phyloP scores from a whole-genome alignment of 2,797 vertebrate species.

The Babyrousa celebensis region DNA sequence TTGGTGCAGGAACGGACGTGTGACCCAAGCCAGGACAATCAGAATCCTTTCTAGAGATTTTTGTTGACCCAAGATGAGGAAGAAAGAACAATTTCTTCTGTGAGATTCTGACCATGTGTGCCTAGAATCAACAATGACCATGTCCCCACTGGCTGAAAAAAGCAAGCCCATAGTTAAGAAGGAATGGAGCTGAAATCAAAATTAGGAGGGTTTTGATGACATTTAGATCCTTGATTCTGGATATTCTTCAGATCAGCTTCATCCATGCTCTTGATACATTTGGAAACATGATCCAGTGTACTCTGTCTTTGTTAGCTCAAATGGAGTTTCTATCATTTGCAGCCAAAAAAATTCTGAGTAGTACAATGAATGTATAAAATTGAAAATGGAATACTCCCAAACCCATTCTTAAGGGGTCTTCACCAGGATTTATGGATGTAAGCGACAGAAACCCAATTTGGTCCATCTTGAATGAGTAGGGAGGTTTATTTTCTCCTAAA shows the following conservation, averaged over 20 bases:
- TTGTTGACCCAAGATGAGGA: not conserved
- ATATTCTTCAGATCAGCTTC: not conserved
- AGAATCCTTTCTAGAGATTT: not conserved
- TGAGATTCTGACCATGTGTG: not conserved
- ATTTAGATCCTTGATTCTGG: not conserved
- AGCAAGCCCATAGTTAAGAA: not conserved
- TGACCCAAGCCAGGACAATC: not conserved
- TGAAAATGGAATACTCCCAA: not conserved
- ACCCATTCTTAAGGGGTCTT: not conserved
- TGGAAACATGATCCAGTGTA: not conserved
- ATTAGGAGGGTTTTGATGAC: not conserved
- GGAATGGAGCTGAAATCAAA: not conserved
- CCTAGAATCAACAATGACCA: not conserved
- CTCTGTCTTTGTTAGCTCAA: not conserved
- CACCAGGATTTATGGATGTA: not conserved
- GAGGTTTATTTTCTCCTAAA: not conserved
- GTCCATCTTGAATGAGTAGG: not conserved
- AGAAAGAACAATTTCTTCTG: slow-evolving; percentile 41
- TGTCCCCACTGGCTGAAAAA: not conserved
- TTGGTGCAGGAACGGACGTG: not conserved
- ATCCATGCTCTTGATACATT: not conserved
- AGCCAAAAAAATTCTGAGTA: not conserved
- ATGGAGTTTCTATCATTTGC: not conserved
- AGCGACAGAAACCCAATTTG: not conserved
- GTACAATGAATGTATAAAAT: not conserved